Evolutionary conservation across 2,888 invertebrate genomes (phyloP).

Genomic region (Agelastica alni): DNA sequence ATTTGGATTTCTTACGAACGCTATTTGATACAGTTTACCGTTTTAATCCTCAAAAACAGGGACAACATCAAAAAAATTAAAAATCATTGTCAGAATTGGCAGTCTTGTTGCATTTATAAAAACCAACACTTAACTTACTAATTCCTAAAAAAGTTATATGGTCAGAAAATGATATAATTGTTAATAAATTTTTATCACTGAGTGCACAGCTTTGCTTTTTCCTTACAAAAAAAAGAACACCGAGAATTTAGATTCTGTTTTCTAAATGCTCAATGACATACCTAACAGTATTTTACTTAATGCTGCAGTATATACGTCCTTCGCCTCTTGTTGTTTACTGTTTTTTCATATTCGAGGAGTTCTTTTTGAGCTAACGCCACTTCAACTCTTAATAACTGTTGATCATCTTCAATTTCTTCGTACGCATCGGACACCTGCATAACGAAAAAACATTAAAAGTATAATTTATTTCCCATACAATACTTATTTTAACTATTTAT

Average conservation of each 20-base stretch:
- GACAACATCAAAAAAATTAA: constrained; percentile 13
- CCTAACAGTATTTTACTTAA: constrained; percentile 28
- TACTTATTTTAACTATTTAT: no score
- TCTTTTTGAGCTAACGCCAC: constrained; percentile 56
- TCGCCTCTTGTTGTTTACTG: constrained; percentile 48
- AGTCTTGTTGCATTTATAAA: constrained; percentile 36
- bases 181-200: constrained; percentile 46
- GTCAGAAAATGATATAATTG: constrained; percentile 38
- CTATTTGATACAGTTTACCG: neutral
- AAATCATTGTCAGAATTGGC: constrained; percentile 30
- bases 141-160: constrained; percentile 33
- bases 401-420: constrained; percentile 72
- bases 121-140: constrained; percentile 27
- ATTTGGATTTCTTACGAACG: no score
- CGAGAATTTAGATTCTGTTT: constrained; percentile 8
- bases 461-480: no score
- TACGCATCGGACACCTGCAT: constrained; percentile 73
- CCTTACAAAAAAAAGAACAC: constrained; percentile 19
- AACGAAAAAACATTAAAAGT: no score
- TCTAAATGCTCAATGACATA: constrained; percentile 7
- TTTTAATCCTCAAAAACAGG: neutral
- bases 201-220: constrained; percentile 47
- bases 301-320: constrained; percentile 49
- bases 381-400: constrained; percentile 53
- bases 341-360: constrained; percentile 52